These are phyloP conservation scores for Fragum sueziense DNA, from an alignment of 2,888 invertebrate genomes.

Conservation along the genomic window DNA sequence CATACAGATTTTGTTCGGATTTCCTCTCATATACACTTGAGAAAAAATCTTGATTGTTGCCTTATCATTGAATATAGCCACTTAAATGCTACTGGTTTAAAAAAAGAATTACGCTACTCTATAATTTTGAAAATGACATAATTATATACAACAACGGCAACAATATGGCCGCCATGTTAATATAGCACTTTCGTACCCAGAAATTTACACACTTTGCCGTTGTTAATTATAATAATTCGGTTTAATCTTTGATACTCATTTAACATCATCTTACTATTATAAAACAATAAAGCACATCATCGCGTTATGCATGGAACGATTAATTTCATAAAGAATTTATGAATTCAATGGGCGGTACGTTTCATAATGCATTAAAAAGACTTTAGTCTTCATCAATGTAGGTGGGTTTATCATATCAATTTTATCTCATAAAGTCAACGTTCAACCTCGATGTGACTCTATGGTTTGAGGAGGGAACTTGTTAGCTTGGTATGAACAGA, in stretches of 20 bases:
- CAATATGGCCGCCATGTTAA: background rate
- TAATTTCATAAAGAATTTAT: background rate
- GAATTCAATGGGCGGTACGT: background rate
- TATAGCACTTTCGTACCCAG: slow-evolving; percentile 15
- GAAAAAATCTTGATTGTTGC: background rate
- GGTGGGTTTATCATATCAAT: no score
- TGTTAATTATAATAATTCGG: slow-evolving; percentile 14
- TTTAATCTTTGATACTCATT: background rate
- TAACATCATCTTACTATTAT: slow-evolving; percentile 8
- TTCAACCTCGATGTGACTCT: no score
- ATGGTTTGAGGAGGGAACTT: no score
- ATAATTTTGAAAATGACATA: slow-evolving; percentile 21
- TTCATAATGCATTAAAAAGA: no score
- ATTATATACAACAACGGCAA: slow-evolving; percentile 6
- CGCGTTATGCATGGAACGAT: background rate
- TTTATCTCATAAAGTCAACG: no score
- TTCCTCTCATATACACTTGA: no score
- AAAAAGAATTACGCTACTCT: background rate
- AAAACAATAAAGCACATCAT: slow-evolving; percentile 9
- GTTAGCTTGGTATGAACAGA: no score
- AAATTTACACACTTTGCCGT: slow-evolving; percentile 22
- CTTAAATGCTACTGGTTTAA: background rate
- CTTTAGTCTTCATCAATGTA: no score
- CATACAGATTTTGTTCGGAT: no score
- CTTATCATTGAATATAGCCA: background rate